Conservation (phyloP, 2,113 vertebrate species). For the Willisornis vidua region DNA sequence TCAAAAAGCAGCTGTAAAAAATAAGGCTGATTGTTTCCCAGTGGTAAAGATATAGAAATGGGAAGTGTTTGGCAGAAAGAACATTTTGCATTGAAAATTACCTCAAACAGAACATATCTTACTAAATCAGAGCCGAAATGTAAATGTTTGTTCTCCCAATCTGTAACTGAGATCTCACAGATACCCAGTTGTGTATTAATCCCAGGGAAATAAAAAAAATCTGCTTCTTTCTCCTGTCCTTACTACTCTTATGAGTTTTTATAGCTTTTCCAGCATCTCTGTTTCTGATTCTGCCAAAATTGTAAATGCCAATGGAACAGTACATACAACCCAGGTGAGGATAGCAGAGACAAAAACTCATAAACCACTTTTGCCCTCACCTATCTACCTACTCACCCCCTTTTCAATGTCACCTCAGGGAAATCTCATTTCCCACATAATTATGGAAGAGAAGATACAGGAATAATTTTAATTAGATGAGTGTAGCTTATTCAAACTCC, state of each 20-base stretch:
- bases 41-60: background rate
- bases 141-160: background rate
- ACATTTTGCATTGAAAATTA: background rate
- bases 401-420: background rate
- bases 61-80: background rate
- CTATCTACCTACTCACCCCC: background rate
- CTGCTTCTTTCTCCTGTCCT: background rate
- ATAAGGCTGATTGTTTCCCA: background rate
- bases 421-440: background rate
- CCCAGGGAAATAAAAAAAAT: background rate
- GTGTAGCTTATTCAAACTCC: background rate
- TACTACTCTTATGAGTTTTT: background rate
- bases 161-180: background rate
- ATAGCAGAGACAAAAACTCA: background rate
- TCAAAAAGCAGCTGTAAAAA: constrained; percentile 8
- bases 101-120: background rate
- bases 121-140: background rate
- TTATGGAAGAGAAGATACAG: background rate
- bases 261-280: background rate
- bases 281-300: background rate
- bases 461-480: background rate
- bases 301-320: background rate
- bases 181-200: background rate
- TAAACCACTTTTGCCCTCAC: background rate
- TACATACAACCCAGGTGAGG: background rate